Conservation (phyloP, 2,113 vertebrate genomes). For the Pteropus alecto region DNA sequence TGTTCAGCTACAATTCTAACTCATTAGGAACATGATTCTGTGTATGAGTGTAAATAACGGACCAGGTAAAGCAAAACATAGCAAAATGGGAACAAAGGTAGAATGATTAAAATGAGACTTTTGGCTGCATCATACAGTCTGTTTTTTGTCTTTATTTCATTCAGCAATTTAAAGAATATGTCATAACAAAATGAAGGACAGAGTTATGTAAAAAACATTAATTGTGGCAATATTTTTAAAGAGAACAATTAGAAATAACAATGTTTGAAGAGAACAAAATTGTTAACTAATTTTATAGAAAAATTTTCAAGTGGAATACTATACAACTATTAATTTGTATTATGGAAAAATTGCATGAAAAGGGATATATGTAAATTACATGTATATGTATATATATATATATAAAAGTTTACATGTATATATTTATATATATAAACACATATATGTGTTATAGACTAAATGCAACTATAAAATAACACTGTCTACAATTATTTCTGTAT, state of each 20-base stretch:
- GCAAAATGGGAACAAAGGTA: background rate
- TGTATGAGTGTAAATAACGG: background rate
- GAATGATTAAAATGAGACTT: background rate
- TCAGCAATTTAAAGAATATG: background rate
- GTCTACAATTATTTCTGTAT: background rate
- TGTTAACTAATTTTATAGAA: background rate
- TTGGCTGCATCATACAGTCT: background rate
- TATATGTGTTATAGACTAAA: background rate
- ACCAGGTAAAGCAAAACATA: background rate
- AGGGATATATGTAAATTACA: background rate
- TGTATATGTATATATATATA: background rate
- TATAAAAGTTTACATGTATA: background rate
- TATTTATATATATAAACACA: background rate
- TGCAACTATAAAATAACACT: background rate
- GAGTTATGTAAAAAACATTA: background rate
- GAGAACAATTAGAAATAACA: background rate
- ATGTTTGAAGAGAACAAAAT: background rate
- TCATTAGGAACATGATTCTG: background rate
- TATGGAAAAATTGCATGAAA: background rate
- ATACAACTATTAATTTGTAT: background rate
- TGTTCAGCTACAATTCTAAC: background rate
- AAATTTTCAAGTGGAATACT: background rate
- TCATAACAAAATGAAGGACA: background rate
- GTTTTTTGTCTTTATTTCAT: background rate
- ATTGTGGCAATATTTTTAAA: background rate